Evolutionary conservation across 2,888 invertebrate species (phyloP), one percentile per base, ranked within the genome.

Genomic region (Sphaerophoria rueppellii): DNA sequence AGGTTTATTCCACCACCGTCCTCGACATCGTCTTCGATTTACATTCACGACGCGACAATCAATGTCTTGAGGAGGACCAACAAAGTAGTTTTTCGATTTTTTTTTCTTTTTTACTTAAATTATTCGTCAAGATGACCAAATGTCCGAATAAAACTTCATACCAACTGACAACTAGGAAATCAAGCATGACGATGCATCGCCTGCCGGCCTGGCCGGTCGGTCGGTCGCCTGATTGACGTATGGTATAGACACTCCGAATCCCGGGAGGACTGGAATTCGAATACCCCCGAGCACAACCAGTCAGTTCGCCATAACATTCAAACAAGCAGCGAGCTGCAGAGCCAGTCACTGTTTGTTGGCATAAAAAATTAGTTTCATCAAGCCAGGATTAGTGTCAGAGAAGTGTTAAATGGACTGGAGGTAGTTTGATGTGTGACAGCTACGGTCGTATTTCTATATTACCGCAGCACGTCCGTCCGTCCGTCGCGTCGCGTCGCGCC

Each of bases 371-470:
- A 91, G 91, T 91, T 91, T 91, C 91, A 91, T 91, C 91, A 90
- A 90, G 90, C 88, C 89, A 89, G 91, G 91, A 91, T 91, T 91
- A 91, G 90, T 90, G 91, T 91, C 91, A 91, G 89, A 91, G 91
- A 91, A 89, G 91, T 91, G 91, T 91, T 91, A 91, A 91, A 91
- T 91, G 91, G 91, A 91, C 91, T 91, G 91, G 67, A 91, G 90
- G 91, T 85, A 85, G 85, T 85, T 85, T 85, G 85, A 85, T 81
- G 85, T 52, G 85, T 76, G 85, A 85, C 85, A 85, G 85, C 85
- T 58, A 75, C 71, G 85, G 57, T 85, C 85, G 85, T 85, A 85
- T 85, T 85, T 85, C 85, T 85, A 85, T 85, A 85, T 85, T 85
- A 82, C 54, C 67, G 54, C 54, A 54, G 14, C 67, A 40, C 40